Conservation (phyloP, 2,797 vertebrate genomes). For the Toxotes lorentzi region DNA sequence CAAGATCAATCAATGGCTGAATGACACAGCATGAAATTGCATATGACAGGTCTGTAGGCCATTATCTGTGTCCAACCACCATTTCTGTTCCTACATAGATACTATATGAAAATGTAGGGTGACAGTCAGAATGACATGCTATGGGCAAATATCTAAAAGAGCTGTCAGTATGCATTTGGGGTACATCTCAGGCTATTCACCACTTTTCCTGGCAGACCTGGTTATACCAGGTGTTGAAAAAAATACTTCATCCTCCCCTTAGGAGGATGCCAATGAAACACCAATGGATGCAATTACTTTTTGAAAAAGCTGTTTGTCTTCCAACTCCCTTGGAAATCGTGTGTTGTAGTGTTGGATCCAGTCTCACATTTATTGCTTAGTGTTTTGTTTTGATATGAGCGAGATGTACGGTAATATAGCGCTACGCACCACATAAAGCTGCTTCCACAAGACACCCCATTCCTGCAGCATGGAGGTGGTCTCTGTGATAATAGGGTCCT, state of each 20-base stretch:
- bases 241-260: background rate
- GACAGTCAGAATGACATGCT: constrained; percentile 60
- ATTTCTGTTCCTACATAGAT: constrained; percentile 56
- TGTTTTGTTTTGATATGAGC: constrained; percentile 43
- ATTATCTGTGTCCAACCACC: constrained; percentile 66
- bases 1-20: constrained; percentile 73
- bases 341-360: constrained; percentile 7
- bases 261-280: constrained; percentile 55
- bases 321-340: constrained; percentile 26
- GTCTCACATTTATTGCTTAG: constrained; percentile 43
- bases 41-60: constrained; percentile 66
- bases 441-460: constrained; percentile 98
- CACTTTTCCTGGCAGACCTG: constrained; percentile 19
- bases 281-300: constrained; percentile 39
- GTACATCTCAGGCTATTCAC: constrained; percentile 38
- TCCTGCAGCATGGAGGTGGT: constrained; percentile 97
- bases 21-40: constrained; percentile 78
- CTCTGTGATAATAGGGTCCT: constrained; percentile 98
- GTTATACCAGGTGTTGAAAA: constrained; percentile 47
- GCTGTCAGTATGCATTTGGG: constrained; percentile 51
- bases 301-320: constrained; percentile 29
- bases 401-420: constrained; percentile 18
- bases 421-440: constrained; percentile 97
- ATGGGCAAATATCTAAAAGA: constrained; percentile 53
- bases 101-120: constrained; percentile 59